A percentile compares a stretch with the other conserved stretches of the same genome.
phyloP scores from a whole-genome alignment of 2,888 invertebrate species.

The Lutraria lutraria region DNA sequence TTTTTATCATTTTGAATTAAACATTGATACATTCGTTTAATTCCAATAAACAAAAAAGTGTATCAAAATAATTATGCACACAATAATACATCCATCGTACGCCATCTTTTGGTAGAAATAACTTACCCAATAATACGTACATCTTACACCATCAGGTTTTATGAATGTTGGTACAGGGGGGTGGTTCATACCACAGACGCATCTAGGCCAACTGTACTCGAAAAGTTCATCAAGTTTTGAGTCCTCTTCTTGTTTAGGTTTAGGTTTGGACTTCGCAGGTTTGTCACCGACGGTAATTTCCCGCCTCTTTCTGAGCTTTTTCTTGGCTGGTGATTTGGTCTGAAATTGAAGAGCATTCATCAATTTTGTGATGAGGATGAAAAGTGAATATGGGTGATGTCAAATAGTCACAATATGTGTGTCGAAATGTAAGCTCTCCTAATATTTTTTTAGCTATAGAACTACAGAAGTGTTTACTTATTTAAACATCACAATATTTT shows the following conservation, averaged over 20 bases:
- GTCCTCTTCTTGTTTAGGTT: neutral
- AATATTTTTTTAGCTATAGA: no score
- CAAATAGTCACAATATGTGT: no score
- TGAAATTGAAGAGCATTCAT: neutral
- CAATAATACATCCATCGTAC: neutral
- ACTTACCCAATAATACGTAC: conserved; percentile 65
- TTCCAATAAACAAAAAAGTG: no score
- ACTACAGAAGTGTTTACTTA: no score
- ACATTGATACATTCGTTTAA: no score
- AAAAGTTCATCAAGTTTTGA: conserved; percentile 47
- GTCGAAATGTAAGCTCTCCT: no score
- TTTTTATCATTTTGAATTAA: no score
- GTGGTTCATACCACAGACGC: conserved; percentile 63
- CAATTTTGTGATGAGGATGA: neutral
- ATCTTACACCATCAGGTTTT: conserved; percentile 54
- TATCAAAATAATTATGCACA: neutral
- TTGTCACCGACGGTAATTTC: neutral
- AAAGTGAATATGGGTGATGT: neutral
- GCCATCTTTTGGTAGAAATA: neutral
- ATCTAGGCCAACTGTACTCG: conserved; percentile 59
- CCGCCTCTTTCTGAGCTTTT: neutral
- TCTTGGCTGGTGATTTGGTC: conserved; percentile 25
- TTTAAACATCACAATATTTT: no score
- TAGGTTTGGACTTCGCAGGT: neutral
- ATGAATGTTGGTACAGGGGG: conserved; percentile 61